Conservation (phyloP, 1,140 invertebrate genomes). For the Zaprionus taronus region DNA sequence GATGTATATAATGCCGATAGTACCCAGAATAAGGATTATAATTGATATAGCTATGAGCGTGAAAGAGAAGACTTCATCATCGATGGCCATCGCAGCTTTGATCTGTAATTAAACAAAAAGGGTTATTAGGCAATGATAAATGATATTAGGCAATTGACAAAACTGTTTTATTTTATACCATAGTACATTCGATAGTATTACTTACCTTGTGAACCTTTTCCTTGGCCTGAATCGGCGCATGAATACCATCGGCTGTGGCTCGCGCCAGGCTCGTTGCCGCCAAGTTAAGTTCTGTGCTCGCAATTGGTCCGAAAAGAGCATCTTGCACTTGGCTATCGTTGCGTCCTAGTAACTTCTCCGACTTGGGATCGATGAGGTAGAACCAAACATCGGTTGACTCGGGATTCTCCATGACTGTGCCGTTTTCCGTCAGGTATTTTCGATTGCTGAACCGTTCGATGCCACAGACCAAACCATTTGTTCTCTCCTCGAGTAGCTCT, state of each 20-base stretch:
- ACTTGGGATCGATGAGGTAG: conserved; percentile 92
- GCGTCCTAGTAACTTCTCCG: conserved; percentile 89
- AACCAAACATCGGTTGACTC: conserved; percentile 94
- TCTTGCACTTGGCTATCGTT: conserved; percentile 88
- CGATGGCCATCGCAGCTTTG: conserved; percentile 86
- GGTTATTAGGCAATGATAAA: too few relatives aligned
- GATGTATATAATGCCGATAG: conserved; percentile 95
- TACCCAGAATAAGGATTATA: conserved; percentile 93
- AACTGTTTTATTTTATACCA: not conserved
- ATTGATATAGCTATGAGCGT: conserved; percentile 94
- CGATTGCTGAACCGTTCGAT: conserved; percentile 91
- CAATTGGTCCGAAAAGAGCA: conserved; percentile 86
- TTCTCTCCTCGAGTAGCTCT: conserved; percentile 90
- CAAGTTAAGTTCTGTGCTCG: conserved; percentile 88
- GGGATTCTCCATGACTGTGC: conserved; percentile 89
- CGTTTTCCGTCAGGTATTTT: conserved; percentile 89
- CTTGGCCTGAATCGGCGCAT: conserved; percentile 85
- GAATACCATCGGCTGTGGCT: conserved; percentile 89
- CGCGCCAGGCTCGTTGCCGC: conserved; percentile 88
- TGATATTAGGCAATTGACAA: not conserved
- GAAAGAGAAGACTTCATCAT: conserved; percentile 91
- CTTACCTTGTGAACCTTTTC: conserved; percentile 79
- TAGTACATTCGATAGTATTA: not conserved
- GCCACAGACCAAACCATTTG: conserved; percentile 89
- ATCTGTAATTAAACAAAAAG: conserved; percentile 56